phyloP scores from a whole-genome alignment of 1,140 invertebrate species.

The Zaprionus taronus region DNA sequence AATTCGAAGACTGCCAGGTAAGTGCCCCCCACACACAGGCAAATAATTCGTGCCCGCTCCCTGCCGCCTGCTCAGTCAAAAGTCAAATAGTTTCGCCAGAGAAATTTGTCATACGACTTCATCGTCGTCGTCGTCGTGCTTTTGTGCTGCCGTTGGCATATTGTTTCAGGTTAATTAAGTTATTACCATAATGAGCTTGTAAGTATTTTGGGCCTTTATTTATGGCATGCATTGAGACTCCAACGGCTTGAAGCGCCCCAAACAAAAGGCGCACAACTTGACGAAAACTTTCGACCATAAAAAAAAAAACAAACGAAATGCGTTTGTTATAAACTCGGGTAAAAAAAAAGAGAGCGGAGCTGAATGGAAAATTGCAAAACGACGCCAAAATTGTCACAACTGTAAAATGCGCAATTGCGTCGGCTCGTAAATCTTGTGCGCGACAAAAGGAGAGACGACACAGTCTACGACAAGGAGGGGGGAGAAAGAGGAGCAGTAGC shows the following conservation, averaged over 20 bases:
- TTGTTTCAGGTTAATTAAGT: slow-evolving; percentile 83
- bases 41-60: slow-evolving; percentile 37
- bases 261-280: slow-evolving; percentile 66
- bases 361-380: slow-evolving; percentile 65
- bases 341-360: slow-evolving; percentile 19
- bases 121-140: slow-evolving; percentile 38
- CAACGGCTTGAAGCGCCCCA: neutral
- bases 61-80: slow-evolving; percentile 58
- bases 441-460: slow-evolving; percentile 52
- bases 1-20: slow-evolving; percentile 54
- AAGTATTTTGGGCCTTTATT: slow-evolving; percentile 72
- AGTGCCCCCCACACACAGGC: slow-evolving; percentile 12
- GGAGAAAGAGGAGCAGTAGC: neutral
- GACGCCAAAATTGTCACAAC: slow-evolving; percentile 79
- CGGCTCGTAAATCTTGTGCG: slow-evolving; percentile 73
- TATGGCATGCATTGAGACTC: slow-evolving; percentile 65
- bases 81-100: slow-evolving; percentile 79
- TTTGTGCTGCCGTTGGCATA: slow-evolving; percentile 59
- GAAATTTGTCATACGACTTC: slow-evolving; percentile 76
- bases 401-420: slow-evolving; percentile 81
- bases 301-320: slow-evolving; percentile 59
- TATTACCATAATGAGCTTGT: slow-evolving; percentile 82
- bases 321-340: slow-evolving; percentile 66
- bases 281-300: slow-evolving; percentile 51
- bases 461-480: neutral